Conservation (phyloP, 2,888 invertebrate species). For the Coleophora deauratella region DNA sequence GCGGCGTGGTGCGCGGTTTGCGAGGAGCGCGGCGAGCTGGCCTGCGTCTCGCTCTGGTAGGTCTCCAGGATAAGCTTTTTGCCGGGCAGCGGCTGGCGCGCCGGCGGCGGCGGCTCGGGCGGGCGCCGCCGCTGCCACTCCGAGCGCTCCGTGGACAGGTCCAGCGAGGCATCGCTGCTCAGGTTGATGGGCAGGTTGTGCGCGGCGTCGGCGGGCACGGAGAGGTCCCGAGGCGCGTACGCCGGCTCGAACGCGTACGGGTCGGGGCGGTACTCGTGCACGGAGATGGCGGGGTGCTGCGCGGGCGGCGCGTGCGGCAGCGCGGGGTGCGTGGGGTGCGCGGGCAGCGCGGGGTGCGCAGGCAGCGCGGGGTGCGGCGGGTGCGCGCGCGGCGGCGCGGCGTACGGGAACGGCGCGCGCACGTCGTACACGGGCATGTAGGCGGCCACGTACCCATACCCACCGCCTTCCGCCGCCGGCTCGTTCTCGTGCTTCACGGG, state of each 20-base stretch:
- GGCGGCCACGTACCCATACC: conserved; percentile 38
- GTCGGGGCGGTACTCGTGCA: conserved; percentile 50
- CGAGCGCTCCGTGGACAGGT: conserved; percentile 54
- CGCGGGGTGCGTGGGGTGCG: too few species aligned
- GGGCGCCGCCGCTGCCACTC: conserved; percentile 57
- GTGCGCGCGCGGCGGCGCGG: conserved; percentile 25
- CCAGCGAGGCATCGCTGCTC: conserved; percentile 62
- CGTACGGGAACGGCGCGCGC: conserved; percentile 30
- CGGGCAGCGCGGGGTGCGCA: conserved; percentile 18
- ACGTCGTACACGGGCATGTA: conserved; percentile 29
- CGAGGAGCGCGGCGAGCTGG: conserved; percentile 24
- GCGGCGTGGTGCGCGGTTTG: conserved; percentile 14
- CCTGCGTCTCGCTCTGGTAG: conserved; percentile 60
- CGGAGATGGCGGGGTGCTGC: conserved; percentile 15
- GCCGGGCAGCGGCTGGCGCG: conserved; percentile 57
- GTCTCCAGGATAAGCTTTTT: conserved; percentile 67
- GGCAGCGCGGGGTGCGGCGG: conserved; percentile 10
- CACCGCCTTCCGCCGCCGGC: conserved; percentile 26
- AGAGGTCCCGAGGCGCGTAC: conserved; percentile 45
- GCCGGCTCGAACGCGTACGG: conserved; percentile 45
- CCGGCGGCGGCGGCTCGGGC: conserved; percentile 44
- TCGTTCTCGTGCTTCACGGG: conserved; percentile 52
- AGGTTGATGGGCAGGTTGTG: conserved; percentile 67
- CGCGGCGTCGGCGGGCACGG: conserved; percentile 35
- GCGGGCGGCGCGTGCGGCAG: conserved; percentile 19